Evolutionary conservation across 2,888 invertebrate species (phyloP).

Genomic region (Xestia sexstrigata): DNA sequence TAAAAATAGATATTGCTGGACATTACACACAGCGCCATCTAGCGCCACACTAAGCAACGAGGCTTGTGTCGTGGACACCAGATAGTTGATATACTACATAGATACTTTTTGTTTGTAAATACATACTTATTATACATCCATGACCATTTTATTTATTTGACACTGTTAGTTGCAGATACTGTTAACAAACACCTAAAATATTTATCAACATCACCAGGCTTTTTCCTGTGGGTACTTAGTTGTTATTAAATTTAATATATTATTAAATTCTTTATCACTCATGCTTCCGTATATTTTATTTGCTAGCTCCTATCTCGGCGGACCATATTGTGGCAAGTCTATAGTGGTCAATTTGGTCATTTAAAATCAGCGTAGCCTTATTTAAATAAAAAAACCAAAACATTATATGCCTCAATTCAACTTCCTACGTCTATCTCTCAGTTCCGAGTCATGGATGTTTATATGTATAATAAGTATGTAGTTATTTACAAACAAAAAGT

Average conservation of each 20-base stretch:
- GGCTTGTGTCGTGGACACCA: too few species aligned
- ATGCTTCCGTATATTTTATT: background rate
- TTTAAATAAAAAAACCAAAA: background rate
- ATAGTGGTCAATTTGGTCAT: background rate
- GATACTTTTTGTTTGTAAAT: too few species aligned
- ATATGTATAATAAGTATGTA: too few species aligned
- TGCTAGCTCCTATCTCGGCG: slow-evolving; percentile 15
- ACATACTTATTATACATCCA: too few species aligned
- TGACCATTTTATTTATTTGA: slow-evolving; percentile 1
- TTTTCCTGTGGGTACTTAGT: slow-evolving; percentile 10
- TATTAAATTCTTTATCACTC: slow-evolving; percentile 14
- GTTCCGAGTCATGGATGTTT: too few species aligned
- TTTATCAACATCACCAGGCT: slow-evolving; percentile 12
- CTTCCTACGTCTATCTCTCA: background rate
- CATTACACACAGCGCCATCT: too few species aligned
- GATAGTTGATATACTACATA: too few species aligned
- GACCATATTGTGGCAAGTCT: background rate
- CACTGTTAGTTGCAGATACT: background rate
- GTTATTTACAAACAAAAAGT: too few species aligned
- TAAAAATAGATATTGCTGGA: too few species aligned
- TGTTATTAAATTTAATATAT: background rate
- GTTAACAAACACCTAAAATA: background rate
- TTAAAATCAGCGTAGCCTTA: background rate
- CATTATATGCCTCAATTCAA: background rate
- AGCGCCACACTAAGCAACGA: too few species aligned